phyloP scores from a whole-genome alignment of 1,140 invertebrate genomes.

The Brachionus rubens region DNA sequence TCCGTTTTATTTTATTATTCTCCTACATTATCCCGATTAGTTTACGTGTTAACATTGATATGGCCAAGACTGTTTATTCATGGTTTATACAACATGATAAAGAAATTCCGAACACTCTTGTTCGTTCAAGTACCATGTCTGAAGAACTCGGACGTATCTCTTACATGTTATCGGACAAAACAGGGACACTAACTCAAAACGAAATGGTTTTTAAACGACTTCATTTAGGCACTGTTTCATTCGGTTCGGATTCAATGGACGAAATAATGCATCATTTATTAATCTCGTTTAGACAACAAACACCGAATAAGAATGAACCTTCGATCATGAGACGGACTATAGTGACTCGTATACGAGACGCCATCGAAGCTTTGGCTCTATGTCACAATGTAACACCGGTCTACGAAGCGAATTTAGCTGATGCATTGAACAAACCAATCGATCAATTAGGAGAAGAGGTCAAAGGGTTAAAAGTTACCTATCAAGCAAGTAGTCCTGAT shows the following conservation, averaged over 20 bases:
- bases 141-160: constrained; percentile 95
- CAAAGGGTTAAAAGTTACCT: constrained; percentile 56
- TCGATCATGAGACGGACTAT: constrained; percentile 64
- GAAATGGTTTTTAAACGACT: constrained; percentile 94
- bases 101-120: constrained; percentile 87
- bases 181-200: constrained; percentile 96
- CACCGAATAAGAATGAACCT: constrained; percentile 48
- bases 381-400: constrained; percentile 99
- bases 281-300: constrained; percentile 50
- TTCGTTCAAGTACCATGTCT: constrained; percentile 94
- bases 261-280: constrained; percentile 64
- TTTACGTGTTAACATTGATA: constrained; percentile 93
- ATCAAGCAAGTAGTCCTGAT: constrained; percentile 93
- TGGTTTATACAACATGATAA: constrained; percentile 92
- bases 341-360: constrained; percentile 77
- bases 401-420: constrained; percentile 66
- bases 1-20: constrained; percentile 91
- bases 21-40: constrained; percentile 99
- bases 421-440: constrained; percentile 1
- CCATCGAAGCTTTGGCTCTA: constrained; percentile 86
- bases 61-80: constrained; percentile 95
- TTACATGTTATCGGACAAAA: constrained; percentile 94
- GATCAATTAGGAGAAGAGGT: constrained; percentile 34
- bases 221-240: constrained; percentile 83
- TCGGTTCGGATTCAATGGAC: constrained; percentile 72